Base-by-base conservation (phyloP, 2,113 vertebrate species). In the Nesogale talazaci region DNA sequence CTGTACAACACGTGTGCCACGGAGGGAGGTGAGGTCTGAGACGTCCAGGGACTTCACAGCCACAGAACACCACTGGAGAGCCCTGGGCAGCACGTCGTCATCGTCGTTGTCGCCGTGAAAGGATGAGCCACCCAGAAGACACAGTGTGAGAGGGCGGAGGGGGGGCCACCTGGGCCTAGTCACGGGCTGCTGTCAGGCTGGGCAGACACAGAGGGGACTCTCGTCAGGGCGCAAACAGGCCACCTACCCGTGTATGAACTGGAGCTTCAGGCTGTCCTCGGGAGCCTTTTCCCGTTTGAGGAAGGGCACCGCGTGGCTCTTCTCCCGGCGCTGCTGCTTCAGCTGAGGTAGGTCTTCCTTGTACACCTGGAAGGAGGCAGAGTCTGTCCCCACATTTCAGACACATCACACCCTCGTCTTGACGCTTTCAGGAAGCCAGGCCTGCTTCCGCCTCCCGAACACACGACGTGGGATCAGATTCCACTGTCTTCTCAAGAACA, bases 271-370 rank as follows among this genome's bases (percentile, higher is more conserved):
- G 74, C 99, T 99, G 97, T 99, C 99, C 78, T 99, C 99, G 0
- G 99, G 99, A 0, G 99, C 99, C 91, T 98, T 98, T 91, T 99
- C 99, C 76, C 99, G 97, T 98, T 99, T 99, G 84, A 99, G 98
- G 90, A 99, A 99, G 95, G 99, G 98, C 97, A 98, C 97, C 96
- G 98, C 97, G 65, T 99, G 99, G 97, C 98, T 99, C 97, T 98
- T 98, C 97, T 99, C 98, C 97, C 98, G 98, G 95, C 97, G 98
- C 98, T 99, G 98, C 95, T 99, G 98, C 98, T 98, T 99, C 96
- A 99, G 99, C 98, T 99, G 99, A 97, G 99, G 99, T 97, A 99
- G 99, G 97, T 99, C 99, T 98, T 99, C 99, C 98, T 99, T 99
- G 98, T 99, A 99, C 97, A 99, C 99, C 99, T 99, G 93, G 80